Evolutionary conservation across 2,888 invertebrate species (phyloP), one percentile per base, ranked within the genome.

Genomic region (Platypus cylindrus): DNA sequence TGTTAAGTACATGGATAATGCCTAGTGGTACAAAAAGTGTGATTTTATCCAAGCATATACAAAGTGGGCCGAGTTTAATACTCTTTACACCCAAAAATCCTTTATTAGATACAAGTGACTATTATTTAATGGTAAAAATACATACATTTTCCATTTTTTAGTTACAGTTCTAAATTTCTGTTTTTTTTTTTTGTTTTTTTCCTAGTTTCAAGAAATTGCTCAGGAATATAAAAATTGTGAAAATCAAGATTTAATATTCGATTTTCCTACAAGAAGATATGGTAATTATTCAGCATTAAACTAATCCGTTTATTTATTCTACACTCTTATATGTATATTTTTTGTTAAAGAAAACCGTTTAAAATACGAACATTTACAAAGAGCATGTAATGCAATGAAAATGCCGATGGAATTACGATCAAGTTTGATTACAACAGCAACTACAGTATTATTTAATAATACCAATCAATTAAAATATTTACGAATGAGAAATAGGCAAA

Each of bases 11-110:
- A 1, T 75, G 84, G 72, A 59, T 83, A 17, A 70, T 76, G 43
- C 80, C 83, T 0, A 67, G 74, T 36, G 83, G 82, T 52, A 66
- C 67, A 27, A 87, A 87, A 59, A 63, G 62, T 46, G 37, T 51
- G 17, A 40, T 49, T n/a, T 44, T 89, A 30, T 74, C 79, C n/a
- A 68, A 66, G 45, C 73, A 73, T 52, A 63, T 81, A 7, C 71
- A 73, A 46, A 70, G 71, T 22, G 78, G 76, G 34, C 82, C 87
- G 2, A 71, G 78, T 26, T 59, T 89, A 23, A 66, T 89, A 45
- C 59, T 87, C 35, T 86, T 87, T 51, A 81, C 84, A 1, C 83
- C 85, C 5, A 65, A 76, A 38, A 80, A 81, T 59, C 77, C 82
- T n/a, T 61, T 82, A 24, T 67, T 71, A 50, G 60, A 65, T 33